Conservation (phyloP, 2,113 vertebrate genomes). For the Stegastes partitus region DNA sequence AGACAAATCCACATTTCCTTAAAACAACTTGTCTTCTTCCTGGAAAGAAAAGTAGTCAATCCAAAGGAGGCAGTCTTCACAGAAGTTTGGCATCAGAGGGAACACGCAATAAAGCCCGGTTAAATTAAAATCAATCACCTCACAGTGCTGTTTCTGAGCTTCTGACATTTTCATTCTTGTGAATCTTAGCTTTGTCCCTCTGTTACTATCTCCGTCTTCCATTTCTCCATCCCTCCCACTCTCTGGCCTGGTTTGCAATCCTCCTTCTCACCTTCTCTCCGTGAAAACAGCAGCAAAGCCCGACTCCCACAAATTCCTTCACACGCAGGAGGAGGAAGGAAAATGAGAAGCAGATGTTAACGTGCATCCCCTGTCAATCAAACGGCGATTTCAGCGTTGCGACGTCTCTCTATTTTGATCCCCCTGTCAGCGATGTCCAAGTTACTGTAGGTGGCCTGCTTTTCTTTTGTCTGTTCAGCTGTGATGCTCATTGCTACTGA, state of each 20-base stretch:
- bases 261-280: slow-evolving; percentile 15
- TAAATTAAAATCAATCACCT: slow-evolving; percentile 60
- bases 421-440: neutral
- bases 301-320: slow-evolving; percentile 20
- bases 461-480: neutral
- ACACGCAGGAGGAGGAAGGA: neutral
- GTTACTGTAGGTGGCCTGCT: too few species aligned
- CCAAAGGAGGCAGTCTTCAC: neutral
- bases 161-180: neutral
- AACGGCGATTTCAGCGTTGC: neutral
- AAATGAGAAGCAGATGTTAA: neutral
- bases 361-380: slow-evolving; percentile 16
- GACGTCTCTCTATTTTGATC: neutral
- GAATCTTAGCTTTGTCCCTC: slow-evolving; percentile 23
- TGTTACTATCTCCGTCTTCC: slow-evolving; percentile 15
- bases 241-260: slow-evolving; percentile 31
- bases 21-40: slow-evolving; percentile 6
- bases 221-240: slow-evolving; percentile 34
- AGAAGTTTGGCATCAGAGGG: slow-evolving; percentile 37
- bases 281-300: slow-evolving; percentile 42
- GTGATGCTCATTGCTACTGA: neutral
- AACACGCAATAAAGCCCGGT: slow-evolving; percentile 35
- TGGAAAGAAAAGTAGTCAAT: slow-evolving; percentile 18
- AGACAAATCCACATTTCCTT: slow-evolving; percentile 36
- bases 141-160: slow-evolving; percentile 23